Percentiles rank a stretch among this genome's conserved stretches.
phyloP scores from a whole-genome alignment of 1,140 invertebrate genomes.

The Pemphigus obesinymphae region DNA sequence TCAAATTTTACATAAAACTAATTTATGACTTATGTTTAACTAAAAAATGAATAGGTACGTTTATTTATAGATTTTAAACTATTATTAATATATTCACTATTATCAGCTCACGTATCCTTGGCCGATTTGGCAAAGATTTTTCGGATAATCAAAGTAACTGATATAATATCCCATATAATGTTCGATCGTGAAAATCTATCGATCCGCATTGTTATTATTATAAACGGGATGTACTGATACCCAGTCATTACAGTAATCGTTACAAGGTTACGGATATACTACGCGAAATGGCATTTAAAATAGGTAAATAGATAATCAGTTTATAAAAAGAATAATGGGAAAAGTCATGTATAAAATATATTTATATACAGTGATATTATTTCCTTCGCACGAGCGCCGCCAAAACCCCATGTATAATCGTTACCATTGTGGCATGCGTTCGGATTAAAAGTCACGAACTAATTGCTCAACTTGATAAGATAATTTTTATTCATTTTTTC shows the following conservation, averaged over 20 bases:
- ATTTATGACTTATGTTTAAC: not conserved
- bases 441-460: conserved; percentile 18
- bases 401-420: conserved; percentile 23
- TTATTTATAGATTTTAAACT: not conserved
- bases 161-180: no score
- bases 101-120: not conserved
- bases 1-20: not conserved
- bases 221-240: not conserved
- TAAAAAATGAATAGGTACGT: not conserved
- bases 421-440: not conserved
- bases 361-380: not conserved
- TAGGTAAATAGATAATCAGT: not conserved
- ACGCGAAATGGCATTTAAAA: not conserved
- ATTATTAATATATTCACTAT: no score
- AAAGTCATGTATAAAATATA: not conserved
- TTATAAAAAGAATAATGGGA: not conserved
- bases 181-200: conserved; percentile 15
- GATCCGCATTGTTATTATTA: conserved; percentile 1
- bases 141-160: not conserved
- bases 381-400: not conserved
- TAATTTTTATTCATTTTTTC: not conserved
- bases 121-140: not conserved
- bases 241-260: not conserved
- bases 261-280: conserved; percentile 20
- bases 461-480: conserved; percentile 1